phyloP scores from a whole-genome alignment of 2,113 vertebrate species.

The Arenaria interpres region DNA sequence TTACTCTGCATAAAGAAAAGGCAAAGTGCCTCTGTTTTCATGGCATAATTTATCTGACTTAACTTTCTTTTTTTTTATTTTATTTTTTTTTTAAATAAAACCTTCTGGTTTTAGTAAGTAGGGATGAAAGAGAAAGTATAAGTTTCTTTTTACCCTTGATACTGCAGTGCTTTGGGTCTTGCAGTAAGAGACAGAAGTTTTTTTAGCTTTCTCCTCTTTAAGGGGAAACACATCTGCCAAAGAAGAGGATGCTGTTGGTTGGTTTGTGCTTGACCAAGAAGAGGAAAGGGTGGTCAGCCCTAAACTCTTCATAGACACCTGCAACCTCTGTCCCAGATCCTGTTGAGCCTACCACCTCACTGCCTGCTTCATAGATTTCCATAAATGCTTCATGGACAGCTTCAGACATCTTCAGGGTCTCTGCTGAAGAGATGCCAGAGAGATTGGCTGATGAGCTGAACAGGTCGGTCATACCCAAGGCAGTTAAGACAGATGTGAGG shows the following conservation, averaged over 20 bases:
- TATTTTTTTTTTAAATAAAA: background rate
- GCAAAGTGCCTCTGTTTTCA: background rate
- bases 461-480: conserved; percentile 36
- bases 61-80: background rate
- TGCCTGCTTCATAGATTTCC: conserved; percentile 73
- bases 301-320: conserved; percentile 42
- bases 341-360: background rate
- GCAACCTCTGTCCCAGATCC: background rate
- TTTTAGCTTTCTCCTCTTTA: conserved; percentile 15
- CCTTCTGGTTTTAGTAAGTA: background rate
- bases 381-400: conserved; percentile 65
- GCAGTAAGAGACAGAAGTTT: background rate
- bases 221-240: conserved; percentile 70
- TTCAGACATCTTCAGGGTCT: conserved; percentile 66
- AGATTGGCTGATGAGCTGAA: conserved; percentile 45
- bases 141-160: background rate
- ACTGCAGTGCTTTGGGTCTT: conserved; percentile 17
- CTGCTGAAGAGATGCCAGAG: conserved; percentile 71
- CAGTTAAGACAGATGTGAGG: conserved; percentile 22
- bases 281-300: conserved; percentile 70
- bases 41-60: background rate
- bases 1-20: background rate
- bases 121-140: background rate
- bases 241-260: conserved; percentile 61
- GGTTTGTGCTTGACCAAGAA: conserved; percentile 5